These are phyloP conservation scores for Zaprionus kolodkinae DNA, from an alignment of 1,140 invertebrate species.

Conservation along the genomic window DNA sequence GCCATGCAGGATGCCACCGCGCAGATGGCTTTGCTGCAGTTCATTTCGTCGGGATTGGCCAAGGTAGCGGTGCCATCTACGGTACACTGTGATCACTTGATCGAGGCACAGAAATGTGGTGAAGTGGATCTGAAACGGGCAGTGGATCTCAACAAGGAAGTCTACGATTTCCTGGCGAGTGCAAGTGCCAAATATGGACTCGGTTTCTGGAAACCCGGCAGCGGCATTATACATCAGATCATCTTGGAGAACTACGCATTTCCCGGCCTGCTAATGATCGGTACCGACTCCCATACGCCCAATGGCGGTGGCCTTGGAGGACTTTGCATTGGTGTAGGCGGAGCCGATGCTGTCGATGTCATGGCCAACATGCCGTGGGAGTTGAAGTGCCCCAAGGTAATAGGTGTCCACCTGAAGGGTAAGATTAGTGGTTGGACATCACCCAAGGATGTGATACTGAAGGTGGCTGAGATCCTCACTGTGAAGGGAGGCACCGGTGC, in stretches of 20 bases:
- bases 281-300: constrained; percentile 99
- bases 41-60: constrained; percentile 98
- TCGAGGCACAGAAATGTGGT: constrained; percentile 97
- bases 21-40: constrained; percentile 99
- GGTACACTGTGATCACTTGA: constrained; percentile 99
- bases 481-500: constrained; percentile 99
- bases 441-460: constrained; percentile 98
- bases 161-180: constrained; percentile 97
- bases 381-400: constrained; percentile 99
- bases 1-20: constrained; percentile 99
- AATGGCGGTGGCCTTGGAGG: constrained; percentile 99
- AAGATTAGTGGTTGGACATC: constrained; percentile 98
- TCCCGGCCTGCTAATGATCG: constrained; percentile 98
- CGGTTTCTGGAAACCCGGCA: constrained; percentile 99
- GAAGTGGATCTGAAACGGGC: constrained; percentile 95
- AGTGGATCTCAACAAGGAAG: constrained; percentile 97
- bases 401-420: constrained; percentile 99
- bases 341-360: constrained; percentile 99
- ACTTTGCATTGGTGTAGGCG: constrained; percentile 99
- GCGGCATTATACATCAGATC: constrained; percentile 99
- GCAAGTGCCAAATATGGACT: constrained; percentile 99
- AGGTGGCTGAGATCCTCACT: constrained; percentile 93
- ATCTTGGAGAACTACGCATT: constrained; percentile 99
- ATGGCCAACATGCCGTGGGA: constrained; percentile 99
- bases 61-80: constrained; percentile 98